A percentile compares a stretch with the other conserved stretches of the same genome.
Conservation (phyloP, 1,140 invertebrate species). For the Homalodisca vitripennis region DNA sequence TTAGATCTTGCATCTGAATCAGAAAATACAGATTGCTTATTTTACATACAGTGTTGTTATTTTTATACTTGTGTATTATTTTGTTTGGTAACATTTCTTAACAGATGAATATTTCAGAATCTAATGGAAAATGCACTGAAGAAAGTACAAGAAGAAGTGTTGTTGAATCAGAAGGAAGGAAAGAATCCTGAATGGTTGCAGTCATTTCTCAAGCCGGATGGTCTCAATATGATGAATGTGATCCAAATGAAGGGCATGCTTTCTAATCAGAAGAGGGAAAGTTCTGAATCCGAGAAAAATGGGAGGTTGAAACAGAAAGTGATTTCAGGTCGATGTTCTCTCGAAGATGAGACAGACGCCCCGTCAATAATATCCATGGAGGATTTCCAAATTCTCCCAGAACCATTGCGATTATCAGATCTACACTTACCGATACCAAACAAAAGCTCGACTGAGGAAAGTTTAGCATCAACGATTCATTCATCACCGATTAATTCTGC, state of each 20-base stretch:
- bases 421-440: neutral
- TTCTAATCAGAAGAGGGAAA: neutral
- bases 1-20: no score
- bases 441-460: neutral
- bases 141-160: neutral
- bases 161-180: neutral
- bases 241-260: conserved; percentile 4
- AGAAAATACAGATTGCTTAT: no score
- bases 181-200: neutral
- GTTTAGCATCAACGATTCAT: no score
- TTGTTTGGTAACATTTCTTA: no score
- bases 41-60: no score
- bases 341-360: conserved; percentile 10
- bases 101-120: neutral
- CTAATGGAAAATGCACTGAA: neutral
- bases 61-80: no score
- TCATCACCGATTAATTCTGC: neutral
- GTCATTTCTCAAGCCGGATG: neutral
- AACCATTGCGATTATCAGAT: conserved; percentile 8
- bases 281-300: neutral
- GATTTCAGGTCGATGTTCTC: neutral
- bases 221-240: neutral
- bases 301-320: neutral
- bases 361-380: conserved; percentile 19
- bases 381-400: neutral